Evolutionary conservation across 2,113 vertebrate genomes (phyloP).

Genomic region (Urocynchramus pylzowi): DNA sequence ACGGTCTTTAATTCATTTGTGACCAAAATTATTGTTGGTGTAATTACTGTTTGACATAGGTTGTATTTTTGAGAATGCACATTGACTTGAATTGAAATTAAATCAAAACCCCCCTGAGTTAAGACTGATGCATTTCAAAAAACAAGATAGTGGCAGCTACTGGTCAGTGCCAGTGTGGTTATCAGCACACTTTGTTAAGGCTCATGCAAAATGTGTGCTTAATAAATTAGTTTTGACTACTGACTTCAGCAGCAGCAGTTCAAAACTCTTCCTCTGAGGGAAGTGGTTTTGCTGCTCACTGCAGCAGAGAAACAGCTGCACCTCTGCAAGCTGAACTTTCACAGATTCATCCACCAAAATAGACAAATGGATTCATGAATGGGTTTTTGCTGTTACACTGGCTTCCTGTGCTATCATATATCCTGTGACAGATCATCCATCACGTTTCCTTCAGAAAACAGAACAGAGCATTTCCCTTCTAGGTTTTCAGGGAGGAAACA

Average conservation of each 20-base stretch:
- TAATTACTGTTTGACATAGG: background rate
- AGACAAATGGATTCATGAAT: background rate
- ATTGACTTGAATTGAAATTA: background rate
- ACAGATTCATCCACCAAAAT: background rate
- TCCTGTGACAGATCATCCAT: background rate
- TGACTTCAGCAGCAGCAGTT: background rate
- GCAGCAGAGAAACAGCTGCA: background rate
- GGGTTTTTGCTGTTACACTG: background rate
- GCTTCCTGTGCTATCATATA: background rate
- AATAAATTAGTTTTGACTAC: background rate
- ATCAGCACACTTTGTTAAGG: background rate
- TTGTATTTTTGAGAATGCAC: background rate
- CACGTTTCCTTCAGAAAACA: background rate
- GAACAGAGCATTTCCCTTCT: background rate
- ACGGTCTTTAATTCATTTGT: background rate
- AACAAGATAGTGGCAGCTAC: background rate
- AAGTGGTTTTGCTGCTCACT: background rate
- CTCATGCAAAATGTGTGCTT: background rate
- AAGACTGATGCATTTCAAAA: background rate
- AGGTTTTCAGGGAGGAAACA: background rate
- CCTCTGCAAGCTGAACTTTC: background rate
- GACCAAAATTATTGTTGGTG: background rate
- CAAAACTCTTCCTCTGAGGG: background rate
- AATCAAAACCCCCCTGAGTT: background rate
- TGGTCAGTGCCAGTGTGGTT: background rate